Percentiles rank a stretch among this genome's conserved stretches.
Evolutionary conservation across 92 coral and sea anemone species (phyloP).

Genomic region (Parazoanthus swiftii): DNA sequence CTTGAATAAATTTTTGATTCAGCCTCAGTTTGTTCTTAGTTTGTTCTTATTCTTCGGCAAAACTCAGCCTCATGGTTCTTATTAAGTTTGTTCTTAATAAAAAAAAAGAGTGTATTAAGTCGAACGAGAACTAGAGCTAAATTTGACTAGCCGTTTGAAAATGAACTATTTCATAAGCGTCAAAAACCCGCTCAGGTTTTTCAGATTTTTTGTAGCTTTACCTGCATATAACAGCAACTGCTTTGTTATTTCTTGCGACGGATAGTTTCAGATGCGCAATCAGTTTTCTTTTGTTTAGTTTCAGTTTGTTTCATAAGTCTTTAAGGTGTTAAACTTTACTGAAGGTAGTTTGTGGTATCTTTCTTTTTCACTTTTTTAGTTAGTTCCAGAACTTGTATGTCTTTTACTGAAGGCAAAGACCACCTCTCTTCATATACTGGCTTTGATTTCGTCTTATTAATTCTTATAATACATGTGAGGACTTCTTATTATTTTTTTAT

Average conservation of each 20-base stretch:
- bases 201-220: background rate
- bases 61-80: too few species aligned
- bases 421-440: background rate
- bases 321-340: background rate
- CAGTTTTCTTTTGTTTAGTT: background rate
- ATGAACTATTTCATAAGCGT: background rate
- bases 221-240: background rate
- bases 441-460: background rate
- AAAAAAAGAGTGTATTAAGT: too few species aligned
- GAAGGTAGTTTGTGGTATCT: background rate
- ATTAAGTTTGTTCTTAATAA: too few species aligned
- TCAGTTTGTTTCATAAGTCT: conserved; percentile 11
- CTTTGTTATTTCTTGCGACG: background rate
- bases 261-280: background rate
- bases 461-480: background rate
- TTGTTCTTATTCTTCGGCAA: too few species aligned
- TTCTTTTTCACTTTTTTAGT: background rate
- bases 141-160: background rate
- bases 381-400: background rate
- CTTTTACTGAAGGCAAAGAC: background rate
- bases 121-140: background rate
- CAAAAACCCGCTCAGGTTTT: background rate
- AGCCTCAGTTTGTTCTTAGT: too few species aligned
- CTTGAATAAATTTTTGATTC: too few species aligned
- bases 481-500: too few species aligned